Percentiles rank a stretch among this genome's conserved stretches.
Evolutionary conservation across 1,140 invertebrate species (phyloP).

Genomic region (Trachymyrmex septentrionalis): DNA sequence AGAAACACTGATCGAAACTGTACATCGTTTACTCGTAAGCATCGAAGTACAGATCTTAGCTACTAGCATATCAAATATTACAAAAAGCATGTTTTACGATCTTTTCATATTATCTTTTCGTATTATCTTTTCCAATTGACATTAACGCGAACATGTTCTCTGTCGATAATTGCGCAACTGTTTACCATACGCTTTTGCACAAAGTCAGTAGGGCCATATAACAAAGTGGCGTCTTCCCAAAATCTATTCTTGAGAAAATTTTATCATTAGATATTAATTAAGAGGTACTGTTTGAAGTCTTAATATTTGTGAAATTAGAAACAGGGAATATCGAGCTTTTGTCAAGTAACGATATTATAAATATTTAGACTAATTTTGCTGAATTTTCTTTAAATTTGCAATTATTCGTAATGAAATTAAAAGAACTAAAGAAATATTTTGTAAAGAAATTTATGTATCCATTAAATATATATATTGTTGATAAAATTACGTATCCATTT

Average conservation of each 20-base stretch:
- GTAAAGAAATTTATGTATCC: background rate
- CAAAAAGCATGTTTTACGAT: background rate
- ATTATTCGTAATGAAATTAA: background rate
- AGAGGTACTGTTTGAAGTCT: background rate
- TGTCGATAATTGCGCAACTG: too few species aligned
- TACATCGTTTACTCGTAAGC: too few species aligned
- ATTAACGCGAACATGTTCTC: too few species aligned
- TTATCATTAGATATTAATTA: background rate
- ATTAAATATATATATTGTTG: background rate
- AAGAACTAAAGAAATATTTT: background rate
- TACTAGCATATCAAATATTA: background rate
- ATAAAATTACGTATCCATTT: background rate
- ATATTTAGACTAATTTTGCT: background rate
- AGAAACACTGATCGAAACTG: too few species aligned
- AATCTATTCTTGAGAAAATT: background rate
- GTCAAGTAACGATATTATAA: background rate
- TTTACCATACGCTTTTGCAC: too few species aligned
- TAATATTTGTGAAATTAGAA: background rate
- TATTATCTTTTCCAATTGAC: too few species aligned
- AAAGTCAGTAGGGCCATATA: too few species aligned
- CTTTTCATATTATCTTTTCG: too few species aligned
- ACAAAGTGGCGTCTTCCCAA: too few species aligned
- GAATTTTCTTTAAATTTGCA: background rate
- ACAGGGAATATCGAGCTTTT: background rate
- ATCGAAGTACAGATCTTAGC: too few species aligned